Conservation (phyloP, 2,888 invertebrate genomes). For the Brachyptera putata region DNA sequence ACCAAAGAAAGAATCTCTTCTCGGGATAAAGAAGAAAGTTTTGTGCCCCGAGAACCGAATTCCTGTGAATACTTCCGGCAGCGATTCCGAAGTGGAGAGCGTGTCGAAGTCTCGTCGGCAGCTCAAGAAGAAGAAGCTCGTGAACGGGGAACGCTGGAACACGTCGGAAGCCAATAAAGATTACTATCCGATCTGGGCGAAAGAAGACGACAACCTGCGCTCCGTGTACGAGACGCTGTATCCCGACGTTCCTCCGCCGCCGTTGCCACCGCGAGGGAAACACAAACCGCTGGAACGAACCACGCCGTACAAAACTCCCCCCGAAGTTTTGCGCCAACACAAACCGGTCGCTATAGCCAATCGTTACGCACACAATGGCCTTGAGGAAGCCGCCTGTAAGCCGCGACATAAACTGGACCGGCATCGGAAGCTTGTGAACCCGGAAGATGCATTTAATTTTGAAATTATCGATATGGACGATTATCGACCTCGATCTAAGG, state of each 20-base stretch:
- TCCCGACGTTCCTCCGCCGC: conserved; percentile 51
- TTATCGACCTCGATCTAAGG: conserved; percentile 28
- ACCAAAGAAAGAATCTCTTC: too few relatives aligned
- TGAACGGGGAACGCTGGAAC: conserved; percentile 18
- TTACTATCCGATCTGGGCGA: conserved; percentile 67
- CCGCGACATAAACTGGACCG: too few relatives aligned
- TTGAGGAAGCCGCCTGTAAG: too few relatives aligned
- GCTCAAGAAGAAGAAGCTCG: conserved; percentile 36
- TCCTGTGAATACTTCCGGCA: conserved; percentile 30
- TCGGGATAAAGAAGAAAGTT: neutral
- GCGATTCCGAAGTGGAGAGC: conserved; percentile 35
- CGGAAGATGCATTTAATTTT: conserved; percentile 76
- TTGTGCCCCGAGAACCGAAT: neutral
- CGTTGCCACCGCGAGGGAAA: conserved; percentile 64
- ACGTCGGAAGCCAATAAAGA: too few relatives aligned
- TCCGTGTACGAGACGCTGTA: conserved; percentile 39
- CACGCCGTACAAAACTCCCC: conserved; percentile 48
- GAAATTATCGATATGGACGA: conserved; percentile 83
- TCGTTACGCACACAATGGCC: neutral
- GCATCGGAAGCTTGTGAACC: conserved; percentile 43
- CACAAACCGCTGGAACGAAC: conserved; percentile 76
- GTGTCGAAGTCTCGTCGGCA: conserved; percentile 33
- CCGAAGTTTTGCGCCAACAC: conserved; percentile 62
- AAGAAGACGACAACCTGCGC: conserved; percentile 39
- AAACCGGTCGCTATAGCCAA: conserved; percentile 52